Evolutionary conservation across 2,797 vertebrate genomes (phyloP).

Genomic region (Molossus molossus): DNA sequence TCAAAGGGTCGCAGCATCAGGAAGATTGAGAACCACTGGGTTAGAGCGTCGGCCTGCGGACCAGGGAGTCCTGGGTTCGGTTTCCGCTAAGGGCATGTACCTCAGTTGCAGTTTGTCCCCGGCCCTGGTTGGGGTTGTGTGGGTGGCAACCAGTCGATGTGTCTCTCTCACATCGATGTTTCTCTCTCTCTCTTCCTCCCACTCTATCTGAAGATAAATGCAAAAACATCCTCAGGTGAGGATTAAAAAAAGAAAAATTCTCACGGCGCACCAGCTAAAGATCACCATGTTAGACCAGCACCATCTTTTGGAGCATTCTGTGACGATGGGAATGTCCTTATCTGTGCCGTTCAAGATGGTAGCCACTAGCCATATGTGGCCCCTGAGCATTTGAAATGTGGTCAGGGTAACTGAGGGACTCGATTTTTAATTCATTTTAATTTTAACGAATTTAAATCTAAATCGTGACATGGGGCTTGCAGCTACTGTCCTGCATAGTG

Average conservation of each 20-base stretch:
- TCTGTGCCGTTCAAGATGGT: background rate
- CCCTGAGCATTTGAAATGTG: background rate
- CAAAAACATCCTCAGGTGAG: no score
- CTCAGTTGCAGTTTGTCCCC: no score
- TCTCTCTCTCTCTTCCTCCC: background rate
- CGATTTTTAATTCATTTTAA: background rate
- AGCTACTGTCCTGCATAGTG: background rate
- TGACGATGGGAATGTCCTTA: accelerated
- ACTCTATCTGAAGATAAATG: no score
- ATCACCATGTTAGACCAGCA: background rate
- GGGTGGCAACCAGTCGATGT: no score
- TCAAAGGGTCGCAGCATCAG: no score
- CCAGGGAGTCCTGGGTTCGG: no score
- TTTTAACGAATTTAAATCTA: background rate
- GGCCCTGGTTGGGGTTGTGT: no score
- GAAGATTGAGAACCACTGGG: no score
- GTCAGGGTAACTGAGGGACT: background rate
- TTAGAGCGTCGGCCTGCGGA: no score
- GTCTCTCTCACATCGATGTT: no score
- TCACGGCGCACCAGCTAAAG: background rate
- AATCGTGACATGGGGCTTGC: background rate
- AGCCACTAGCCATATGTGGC: background rate
- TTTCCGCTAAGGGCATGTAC: no score
- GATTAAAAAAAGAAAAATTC: background rate
- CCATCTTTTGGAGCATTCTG: background rate